Base-by-base conservation (phyloP, 2,797 vertebrate genomes). In the Danio aesculapii region DNA sequence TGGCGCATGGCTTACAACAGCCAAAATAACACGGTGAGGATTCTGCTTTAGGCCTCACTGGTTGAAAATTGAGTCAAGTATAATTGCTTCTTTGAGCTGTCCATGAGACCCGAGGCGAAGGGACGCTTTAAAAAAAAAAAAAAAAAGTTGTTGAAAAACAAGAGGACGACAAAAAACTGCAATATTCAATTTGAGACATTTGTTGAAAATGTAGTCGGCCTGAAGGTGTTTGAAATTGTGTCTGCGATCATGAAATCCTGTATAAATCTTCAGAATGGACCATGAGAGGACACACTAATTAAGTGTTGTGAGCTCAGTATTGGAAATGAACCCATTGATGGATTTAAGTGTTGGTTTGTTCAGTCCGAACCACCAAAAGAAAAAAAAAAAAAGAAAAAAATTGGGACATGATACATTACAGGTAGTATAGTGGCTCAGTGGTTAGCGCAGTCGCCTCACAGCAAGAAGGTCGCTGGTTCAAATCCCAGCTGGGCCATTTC, bases 1-100 rank as follows among this genome's bases (percentile, higher is more conserved):
- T 62, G 81, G 83, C 66, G 81, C 75, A 83, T 64, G 75, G 79
- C 55, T 69, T 57, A 79, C 69, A 61, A 82, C 79, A 63, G 67
- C 43, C 83, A 79, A 79, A 68, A 75, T 66, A 79, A 50, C 17
- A 75, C 49, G 52, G 55, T 50, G 19, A 50, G 17, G 57, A 64
- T 49, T 64, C 59, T 52, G 66, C 55, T 80, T 63, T 61, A 75
- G 78, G 71, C 75, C 11, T 58, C 75, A 7, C 71, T 81, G 5
- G 50, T 77, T 62, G 49, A 41, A 74, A 81, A 74, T 74, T 74
- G 79, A 81, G 79, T 83, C 19, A 47, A 71, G 46, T 80, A 43
- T 84, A 83, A 86, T 83, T 76, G 61, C 78, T 81, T 80, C 62
- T 66, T 49, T 74, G 79, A 74, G 70, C 50, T 44, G 70, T 64